Evolutionary conservation across 1,140 invertebrate genomes (phyloP), one percentile per base, ranked within the genome.

Genomic region (Aphis craccivora): DNA sequence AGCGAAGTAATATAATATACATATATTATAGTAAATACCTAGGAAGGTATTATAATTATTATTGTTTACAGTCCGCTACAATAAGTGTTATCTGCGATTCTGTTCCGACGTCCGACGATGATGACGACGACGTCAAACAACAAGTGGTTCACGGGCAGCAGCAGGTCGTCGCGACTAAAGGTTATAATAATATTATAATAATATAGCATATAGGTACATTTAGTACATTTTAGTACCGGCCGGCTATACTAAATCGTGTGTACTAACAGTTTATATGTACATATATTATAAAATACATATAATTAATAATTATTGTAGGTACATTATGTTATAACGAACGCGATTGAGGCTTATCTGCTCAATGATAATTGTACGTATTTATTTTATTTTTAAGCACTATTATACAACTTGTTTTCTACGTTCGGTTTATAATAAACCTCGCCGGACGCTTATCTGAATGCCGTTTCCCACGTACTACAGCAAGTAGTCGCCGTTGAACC

Each of bases 331-430:
- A 76, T n/a, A 76, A 76, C 60, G 60, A 76, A 14, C 30, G 14
- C 60, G 60, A n/a, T 76, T 76, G 60, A 76, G 60, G 30, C 60
- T 76, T 76, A 76, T 76, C 60, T 76, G 60, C 14, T 0, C 30
- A 14, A n/a, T n/a, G 60, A 76, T 76, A 76, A 76, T 76, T 76
- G 60, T n/a, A 76, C 60, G 30, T 76, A 76, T 76, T 76, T 76
- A 76, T 76, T 76, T 76, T 76, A 76, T n/a, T 76, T 76, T 76
- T n/a, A 76, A 76, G 30, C 14, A 67, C 9, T 51, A 20, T 76
- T 76, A 76, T 76, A 76, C 60, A 76, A 76, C 60, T 76, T 76
- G 60, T 76, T 76, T 76, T 76, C 60, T 18, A 76, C 60, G 60
- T 76, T 76, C 60, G 30, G 60, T 6, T 76, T 76, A n/a, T 76